Conservation (phyloP, 2,113 vertebrate genomes). For the Lophius piscatorius region DNA sequence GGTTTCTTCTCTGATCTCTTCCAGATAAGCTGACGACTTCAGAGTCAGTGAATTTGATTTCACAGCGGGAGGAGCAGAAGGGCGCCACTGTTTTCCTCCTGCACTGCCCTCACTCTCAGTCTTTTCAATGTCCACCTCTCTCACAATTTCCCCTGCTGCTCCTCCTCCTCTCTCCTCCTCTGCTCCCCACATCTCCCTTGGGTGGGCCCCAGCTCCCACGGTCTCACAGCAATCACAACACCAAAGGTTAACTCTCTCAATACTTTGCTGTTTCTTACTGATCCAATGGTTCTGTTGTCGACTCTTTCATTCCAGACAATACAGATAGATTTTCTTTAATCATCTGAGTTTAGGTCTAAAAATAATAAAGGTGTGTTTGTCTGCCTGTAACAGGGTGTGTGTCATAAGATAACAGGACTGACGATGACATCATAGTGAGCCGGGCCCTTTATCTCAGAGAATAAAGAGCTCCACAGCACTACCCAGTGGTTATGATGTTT, state of each 20-base stretch:
- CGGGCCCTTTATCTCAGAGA: not conserved
- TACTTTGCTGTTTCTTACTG: constrained; percentile 11
- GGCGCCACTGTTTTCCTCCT: constrained; percentile 5
- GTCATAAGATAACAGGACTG: constrained; percentile 59
- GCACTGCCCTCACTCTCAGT: constrained; percentile 6
- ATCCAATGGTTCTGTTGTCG: not conserved
- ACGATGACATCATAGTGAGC: constrained; percentile 61
- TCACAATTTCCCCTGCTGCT: constrained; percentile 26
- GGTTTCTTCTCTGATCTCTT: constrained; percentile 23
- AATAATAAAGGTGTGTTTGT: constrained; percentile 20
- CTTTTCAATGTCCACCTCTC: constrained; percentile 41
- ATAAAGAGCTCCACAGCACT: constrained; percentile 42
- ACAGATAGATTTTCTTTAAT: constrained; percentile 43
- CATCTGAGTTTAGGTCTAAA: constrained; percentile 24
- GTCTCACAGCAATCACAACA: constrained; percentile 67
- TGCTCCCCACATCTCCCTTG: constrained; percentile 33
- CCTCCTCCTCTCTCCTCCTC: constrained; percentile 20
- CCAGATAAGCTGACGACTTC: constrained; percentile 37
- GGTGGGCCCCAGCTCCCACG: constrained; percentile 45
- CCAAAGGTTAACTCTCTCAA: constrained; percentile 48
- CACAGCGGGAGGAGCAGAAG: not conserved
- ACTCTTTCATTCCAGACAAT: constrained; percentile 25
- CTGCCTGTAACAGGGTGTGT: constrained; percentile 38
- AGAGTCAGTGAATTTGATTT: constrained; percentile 56
- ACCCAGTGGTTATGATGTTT: constrained; percentile 14